Conservation (phyloP, 2,797 vertebrate genomes). For the Enteromius viviparus region DNA sequence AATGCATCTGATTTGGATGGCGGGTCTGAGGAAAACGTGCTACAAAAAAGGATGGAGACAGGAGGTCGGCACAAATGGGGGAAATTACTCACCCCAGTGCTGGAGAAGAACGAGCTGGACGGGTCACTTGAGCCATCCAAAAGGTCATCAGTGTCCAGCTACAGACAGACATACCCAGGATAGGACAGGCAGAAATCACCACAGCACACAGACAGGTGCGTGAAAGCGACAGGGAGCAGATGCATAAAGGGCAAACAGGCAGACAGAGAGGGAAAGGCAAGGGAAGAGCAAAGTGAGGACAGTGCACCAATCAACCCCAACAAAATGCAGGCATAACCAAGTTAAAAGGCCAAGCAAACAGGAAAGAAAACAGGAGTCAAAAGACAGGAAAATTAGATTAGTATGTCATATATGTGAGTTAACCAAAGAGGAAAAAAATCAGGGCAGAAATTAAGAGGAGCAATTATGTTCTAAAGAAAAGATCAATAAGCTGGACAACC, state of each 20-base stretch:
- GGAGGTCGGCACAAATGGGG: slow-evolving; percentile 66
- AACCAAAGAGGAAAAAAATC: slow-evolving; percentile 56
- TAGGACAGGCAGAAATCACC: slow-evolving; percentile 76
- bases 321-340: slow-evolving; percentile 66
- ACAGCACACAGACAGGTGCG: slow-evolving; percentile 60
- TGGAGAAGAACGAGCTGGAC: slow-evolving; percentile 94
- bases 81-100: slow-evolving; percentile 88
- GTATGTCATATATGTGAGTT: slow-evolving; percentile 66
- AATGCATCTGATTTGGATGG: slow-evolving; percentile 71
- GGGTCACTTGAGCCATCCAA: slow-evolving; percentile 94
- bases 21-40: slow-evolving; percentile 67
- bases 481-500: slow-evolving; percentile 57
- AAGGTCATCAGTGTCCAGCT: slow-evolving; percentile 98
- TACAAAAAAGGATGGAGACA: slow-evolving; percentile 67
- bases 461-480: slow-evolving; percentile 61
- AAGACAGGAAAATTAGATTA: slow-evolving; percentile 69
- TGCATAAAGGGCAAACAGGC: slow-evolving; percentile 46
- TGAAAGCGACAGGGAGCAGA: slow-evolving; percentile 49
- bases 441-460: slow-evolving; percentile 63
- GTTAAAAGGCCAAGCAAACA: slow-evolving; percentile 65
- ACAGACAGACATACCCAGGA: slow-evolving; percentile 79
- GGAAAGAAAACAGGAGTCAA: slow-evolving; percentile 60
- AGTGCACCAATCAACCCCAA: slow-evolving; percentile 63
- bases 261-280: slow-evolving; percentile 69
- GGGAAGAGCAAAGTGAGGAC: slow-evolving; percentile 65